These are phyloP conservation scores for Nasalis larvatus DNA, from an alignment of 2,113 vertebrate species.

Conservation along the genomic window DNA sequence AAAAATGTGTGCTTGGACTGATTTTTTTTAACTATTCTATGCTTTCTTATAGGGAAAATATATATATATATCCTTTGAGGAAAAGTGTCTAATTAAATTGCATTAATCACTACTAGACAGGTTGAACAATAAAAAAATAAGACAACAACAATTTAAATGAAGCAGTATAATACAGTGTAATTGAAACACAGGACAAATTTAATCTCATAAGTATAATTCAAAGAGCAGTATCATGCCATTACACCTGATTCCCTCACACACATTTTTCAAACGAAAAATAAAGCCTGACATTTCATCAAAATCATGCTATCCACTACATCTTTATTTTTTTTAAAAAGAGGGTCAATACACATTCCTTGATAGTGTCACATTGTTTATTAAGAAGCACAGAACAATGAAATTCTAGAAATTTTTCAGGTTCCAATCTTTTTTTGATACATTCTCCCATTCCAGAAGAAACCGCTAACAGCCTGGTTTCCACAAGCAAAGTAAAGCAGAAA, in stretches of 20 bases:
- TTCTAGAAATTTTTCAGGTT: neutral
- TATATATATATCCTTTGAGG: neutral
- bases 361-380: neutral
- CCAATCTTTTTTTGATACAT: neutral
- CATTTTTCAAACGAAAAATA: neutral
- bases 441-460: constrained; percentile 1
- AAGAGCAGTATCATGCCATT: neutral
- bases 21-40: constrained; percentile 20
- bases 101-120: neutral
- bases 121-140: neutral
- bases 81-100: constrained; percentile 18
- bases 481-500: constrained; percentile 58
- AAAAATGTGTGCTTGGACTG: neutral
- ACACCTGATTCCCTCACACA: neutral
- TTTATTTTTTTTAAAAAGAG: neutral
- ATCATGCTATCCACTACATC: neutral
- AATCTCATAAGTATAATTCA: neutral
- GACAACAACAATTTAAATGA: neutral
- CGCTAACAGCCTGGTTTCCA: constrained; percentile 17
- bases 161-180: neutral
- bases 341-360: neutral
- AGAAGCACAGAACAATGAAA: neutral
- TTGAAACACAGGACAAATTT: neutral
- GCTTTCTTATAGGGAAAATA: neutral
- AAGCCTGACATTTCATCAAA: neutral